Base-by-base conservation (phyloP, 1,140 invertebrate genomes). In the Trachymyrmex septentrionalis region DNA sequence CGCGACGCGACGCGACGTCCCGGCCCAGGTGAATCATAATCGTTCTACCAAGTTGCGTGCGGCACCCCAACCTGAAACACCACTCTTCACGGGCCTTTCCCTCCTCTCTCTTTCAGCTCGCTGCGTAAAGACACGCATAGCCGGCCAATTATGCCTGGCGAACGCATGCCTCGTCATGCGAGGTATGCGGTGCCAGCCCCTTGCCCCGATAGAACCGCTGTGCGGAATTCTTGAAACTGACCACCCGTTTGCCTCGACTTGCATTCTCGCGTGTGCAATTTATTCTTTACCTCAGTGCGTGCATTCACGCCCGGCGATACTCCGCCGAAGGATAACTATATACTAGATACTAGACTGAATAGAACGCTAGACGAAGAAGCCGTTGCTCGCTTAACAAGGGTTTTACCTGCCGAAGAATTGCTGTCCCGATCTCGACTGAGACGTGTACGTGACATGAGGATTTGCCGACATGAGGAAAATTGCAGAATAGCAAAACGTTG, bases 21-120 rank as follows among this genome's bases (percentile, higher is more conserved):
- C 72, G 80, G 87, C 81, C 90, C 90, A 92, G 91, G 91, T 92
- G 91, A 92, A 92, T 92, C 91, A 92, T 92, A 87, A 80, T 50
- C 34, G 81, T 76, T 84, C 66, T 80, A 64, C 59, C 30, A 85
- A 89, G 85, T 91, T 84, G 85, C 91, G 91, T 92, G 91, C 27
- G 76, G 82, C 86, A 88, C 86, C 91, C 88, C 82, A 82, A 34
- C 30, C 24, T 53, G 63, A 61, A 67, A 66, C 48, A 21, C 24
- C 27, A 71, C 82, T 73, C 72, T 71, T 27, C 38, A 9, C 53
- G 19, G 34, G 21, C 50, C 77, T 66, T 63, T 50, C 66, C 55
- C 53, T 82, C 21, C 55, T 55, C 16, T 55, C 66, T 48, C 63
- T 72, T 77, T 38, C 61, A 55, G 69, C 82, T 80, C 48, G 82